Evolutionary conservation across 2,113 vertebrate genomes (phyloP), one percentile per base, ranked within the genome.

Genomic region (Pelecanus crispus): DNA sequence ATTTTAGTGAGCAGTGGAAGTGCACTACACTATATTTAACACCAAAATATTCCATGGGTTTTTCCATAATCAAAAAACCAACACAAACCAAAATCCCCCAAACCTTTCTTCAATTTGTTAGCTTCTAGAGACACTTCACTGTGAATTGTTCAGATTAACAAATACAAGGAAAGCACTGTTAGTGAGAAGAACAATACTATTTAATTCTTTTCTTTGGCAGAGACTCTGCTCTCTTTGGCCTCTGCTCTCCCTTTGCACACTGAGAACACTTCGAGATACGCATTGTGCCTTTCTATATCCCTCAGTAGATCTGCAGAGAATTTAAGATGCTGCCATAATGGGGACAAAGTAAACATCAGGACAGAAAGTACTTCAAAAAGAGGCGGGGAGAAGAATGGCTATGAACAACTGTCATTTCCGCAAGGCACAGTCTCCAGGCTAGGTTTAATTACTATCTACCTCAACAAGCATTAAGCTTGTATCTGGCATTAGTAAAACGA

Each of bases 201-300:
- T 52, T 34, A 72, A 68, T 18, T 67, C 42, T 50, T 34, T 53
- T 13, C 12, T 68, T 47, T 67, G 62, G 47, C 53, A 81, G 42
- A 6, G 6, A 22, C 16, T 58, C 26, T 59, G 29, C n/a, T n/a
- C 17, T 11, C 56, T 65, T 26, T 22, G n/a, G 38, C 52, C 55
- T 72, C 50, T 65, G 47, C 34, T 56, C 32, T 78, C 53, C 79
- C 42, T 34, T 5, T 45, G 42, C 45, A 72, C 29, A 14, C 20
- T 11, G 20, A 38, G 31, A 80, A n/a, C 36, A n/a, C 8, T 15
- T 0, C 0, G 9, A 84, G 28, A 71, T 16, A 24, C 1, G 13
- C 19, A 18, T 8, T 32, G 45, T 20, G 17, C 21, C 42, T 53
- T 78, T 81, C 61, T 24, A 9, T 7, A 22, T 4, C 13, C 18